These are phyloP conservation scores for Drosophila sucinea DNA, from an alignment of 1,140 invertebrate species.

Conservation along the genomic window DNA sequence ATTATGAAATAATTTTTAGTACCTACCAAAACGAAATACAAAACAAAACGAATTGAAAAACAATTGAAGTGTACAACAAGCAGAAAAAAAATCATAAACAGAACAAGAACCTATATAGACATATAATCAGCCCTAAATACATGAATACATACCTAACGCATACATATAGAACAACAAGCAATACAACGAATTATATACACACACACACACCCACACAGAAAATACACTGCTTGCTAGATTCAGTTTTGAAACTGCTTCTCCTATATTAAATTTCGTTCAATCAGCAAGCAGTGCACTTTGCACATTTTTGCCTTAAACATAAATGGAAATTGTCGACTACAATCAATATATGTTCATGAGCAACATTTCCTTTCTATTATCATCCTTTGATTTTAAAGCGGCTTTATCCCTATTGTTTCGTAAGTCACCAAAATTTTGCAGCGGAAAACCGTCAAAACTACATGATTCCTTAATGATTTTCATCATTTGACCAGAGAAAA, in stretches of 20 bases:
- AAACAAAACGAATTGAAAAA: slow-evolving; percentile 18
- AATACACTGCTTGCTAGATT: no score
- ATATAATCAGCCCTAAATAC: not conserved
- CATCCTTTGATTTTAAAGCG: slow-evolving; percentile 20
- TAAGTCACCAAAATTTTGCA: not conserved
- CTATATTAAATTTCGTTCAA: no score
- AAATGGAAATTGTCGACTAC: no score
- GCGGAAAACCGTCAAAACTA: not conserved
- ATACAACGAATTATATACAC: slow-evolving; percentile 35
- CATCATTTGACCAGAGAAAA: not conserved
- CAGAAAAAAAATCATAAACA: slow-evolving; percentile 14
- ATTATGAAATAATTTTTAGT: slow-evolving; percentile 59
- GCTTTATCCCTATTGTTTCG: not conserved
- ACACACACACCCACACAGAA: no score
- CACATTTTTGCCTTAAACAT: no score
- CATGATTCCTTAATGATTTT: not conserved
- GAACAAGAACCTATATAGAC: slow-evolving; percentile 26
- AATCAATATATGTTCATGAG: not conserved
- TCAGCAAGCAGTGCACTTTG: no score
- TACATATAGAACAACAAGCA: slow-evolving; percentile 51
- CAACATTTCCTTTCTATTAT: slow-evolving; percentile 28
- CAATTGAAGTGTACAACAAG: slow-evolving; percentile 23
- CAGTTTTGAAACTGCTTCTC: no score
- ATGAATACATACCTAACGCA: slow-evolving; percentile 23
- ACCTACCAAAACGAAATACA: slow-evolving; percentile 57